Conservation (phyloP, 2,888 invertebrate genomes). For the Lochmaea capreae region DNA sequence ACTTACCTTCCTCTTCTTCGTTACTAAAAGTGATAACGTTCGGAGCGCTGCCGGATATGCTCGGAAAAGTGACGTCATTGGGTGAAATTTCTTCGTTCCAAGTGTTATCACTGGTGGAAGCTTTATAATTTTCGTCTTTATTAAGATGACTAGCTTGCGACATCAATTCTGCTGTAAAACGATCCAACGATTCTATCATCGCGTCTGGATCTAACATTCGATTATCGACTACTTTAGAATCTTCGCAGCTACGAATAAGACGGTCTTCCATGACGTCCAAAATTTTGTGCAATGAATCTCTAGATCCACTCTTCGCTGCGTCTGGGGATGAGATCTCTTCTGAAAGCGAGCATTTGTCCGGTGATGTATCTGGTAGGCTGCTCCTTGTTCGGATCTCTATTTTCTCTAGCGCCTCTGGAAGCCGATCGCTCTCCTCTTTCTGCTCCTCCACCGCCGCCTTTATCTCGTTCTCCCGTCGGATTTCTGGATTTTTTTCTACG, state of each 20-base stretch:
- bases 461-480: slow-evolving; percentile 43
- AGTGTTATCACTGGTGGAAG: slow-evolving; percentile 71
- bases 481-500: slow-evolving; percentile 57
- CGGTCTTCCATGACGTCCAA: slow-evolving; percentile 52
- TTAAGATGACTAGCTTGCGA: slow-evolving; percentile 74
- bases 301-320: slow-evolving; percentile 67
- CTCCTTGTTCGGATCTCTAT: slow-evolving; percentile 45
- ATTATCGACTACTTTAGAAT: slow-evolving; percentile 56
- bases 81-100: slow-evolving; percentile 86
- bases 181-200: slow-evolving; percentile 76
- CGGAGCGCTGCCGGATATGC: slow-evolving; percentile 81
- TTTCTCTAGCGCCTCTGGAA: slow-evolving; percentile 43
- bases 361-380: slow-evolving; percentile 52
- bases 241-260: slow-evolving; percentile 58
- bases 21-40: slow-evolving; percentile 77
- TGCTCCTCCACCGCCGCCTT: slow-evolving; percentile 33
- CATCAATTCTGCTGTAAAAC: slow-evolving; percentile 74
- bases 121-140: slow-evolving; percentile 60
- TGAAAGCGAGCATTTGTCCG: slow-evolving; percentile 63
- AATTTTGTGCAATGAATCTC: slow-evolving; percentile 53
- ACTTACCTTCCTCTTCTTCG: slow-evolving; percentile 61
- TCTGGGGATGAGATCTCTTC: slow-evolving; percentile 60
- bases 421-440: slow-evolving; percentile 30
- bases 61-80: slow-evolving; percentile 84
- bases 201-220: slow-evolving; percentile 72